Conservation (phyloP, 2,797 vertebrate species). For the Gymnothorax reevesii region DNA sequence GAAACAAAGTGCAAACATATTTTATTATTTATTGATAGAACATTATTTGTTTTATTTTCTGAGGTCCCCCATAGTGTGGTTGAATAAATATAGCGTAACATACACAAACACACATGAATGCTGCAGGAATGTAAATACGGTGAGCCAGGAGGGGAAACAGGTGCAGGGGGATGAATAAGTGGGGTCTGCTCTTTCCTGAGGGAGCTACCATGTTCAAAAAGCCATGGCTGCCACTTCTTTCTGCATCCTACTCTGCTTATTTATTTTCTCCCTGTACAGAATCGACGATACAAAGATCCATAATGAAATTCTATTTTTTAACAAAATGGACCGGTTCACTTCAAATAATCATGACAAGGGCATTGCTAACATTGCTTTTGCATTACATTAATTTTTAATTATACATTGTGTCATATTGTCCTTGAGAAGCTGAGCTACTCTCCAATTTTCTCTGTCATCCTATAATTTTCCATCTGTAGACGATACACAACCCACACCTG, state of each 20-base stretch:
- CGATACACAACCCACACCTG: background rate
- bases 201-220: conserved; percentile 40
- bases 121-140: background rate
- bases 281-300: conserved; percentile 34
- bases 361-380: background rate
- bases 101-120: background rate
- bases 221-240: conserved; percentile 45
- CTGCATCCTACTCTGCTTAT: conserved; percentile 44
- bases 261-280: conserved; percentile 43
- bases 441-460: background rate
- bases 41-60: no score
- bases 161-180: background rate
- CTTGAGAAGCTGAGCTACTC: background rate
- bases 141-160: background rate
- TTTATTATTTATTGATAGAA: no score
- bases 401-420: background rate
- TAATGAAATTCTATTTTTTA: no score
- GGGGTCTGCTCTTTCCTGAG: background rate
- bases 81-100: no score
- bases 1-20: no score
- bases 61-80: background rate
- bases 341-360: conserved; percentile 13
- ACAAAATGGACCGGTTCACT: background rate
- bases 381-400: background rate
- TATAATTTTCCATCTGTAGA: background rate